Conservation (phyloP, 2,113 vertebrate species). For the Scophthalmus maximus region DNA sequence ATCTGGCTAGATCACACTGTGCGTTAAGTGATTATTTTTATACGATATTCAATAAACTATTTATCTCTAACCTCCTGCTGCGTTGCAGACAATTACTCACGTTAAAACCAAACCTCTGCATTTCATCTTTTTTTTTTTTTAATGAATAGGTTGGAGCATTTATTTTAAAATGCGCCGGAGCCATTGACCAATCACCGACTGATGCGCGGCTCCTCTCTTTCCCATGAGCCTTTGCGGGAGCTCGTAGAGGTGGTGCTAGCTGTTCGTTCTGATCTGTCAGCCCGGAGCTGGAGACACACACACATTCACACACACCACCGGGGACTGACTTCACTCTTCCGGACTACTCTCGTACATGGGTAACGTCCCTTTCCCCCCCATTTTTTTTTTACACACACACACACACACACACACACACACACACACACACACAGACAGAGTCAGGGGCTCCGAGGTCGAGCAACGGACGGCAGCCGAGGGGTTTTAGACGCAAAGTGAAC, state of each 20-base stretch:
- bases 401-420: not conserved
- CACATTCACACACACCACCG: slow-evolving; percentile 6
- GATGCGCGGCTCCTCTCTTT: slow-evolving; percentile 41
- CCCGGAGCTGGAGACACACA: slow-evolving; percentile 25
- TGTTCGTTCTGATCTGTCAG: slow-evolving; percentile 57
- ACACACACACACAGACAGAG: slow-evolving; percentile 14
- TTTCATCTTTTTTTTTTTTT: no score
- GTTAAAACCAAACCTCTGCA: no score
- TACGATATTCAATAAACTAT: no score
- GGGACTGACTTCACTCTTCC: no score
- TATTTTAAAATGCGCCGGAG: not conserved
- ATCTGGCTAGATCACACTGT: no score
- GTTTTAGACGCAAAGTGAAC: slow-evolving; percentile 29
- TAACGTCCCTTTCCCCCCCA: no score
- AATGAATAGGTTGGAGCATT: not conserved
- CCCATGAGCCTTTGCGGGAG: slow-evolving; percentile 72
- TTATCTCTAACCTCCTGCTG: no score
- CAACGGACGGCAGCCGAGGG: no score
- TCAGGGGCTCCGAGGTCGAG: no score
- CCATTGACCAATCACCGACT: slow-evolving; percentile 50
- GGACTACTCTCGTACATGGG: no score
- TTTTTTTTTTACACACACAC: not conserved
- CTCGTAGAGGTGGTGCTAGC: slow-evolving; percentile 18
- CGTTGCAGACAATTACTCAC: no score
- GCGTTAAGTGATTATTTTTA: no score